These are phyloP conservation scores for Cossypha niveicapilla DNA, from an alignment of 2,797 vertebrate species.

Conservation along the genomic window DNA sequence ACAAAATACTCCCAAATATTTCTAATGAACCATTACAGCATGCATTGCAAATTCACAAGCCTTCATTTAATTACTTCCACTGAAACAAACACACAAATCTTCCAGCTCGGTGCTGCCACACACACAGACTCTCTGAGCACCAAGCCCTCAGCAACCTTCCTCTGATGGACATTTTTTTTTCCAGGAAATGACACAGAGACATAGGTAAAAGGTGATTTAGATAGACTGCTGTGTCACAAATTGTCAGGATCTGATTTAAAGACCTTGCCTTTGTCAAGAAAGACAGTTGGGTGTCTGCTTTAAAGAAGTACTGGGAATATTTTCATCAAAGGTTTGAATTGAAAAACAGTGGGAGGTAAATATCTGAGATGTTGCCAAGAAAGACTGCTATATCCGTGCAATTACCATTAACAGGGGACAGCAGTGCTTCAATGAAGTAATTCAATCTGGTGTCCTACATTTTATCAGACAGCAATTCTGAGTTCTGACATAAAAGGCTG, in stretches of 20 bases:
- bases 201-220: conserved; percentile 88
- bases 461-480: conserved; percentile 80
- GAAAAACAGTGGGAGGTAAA: conserved; percentile 86
- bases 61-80: conserved; percentile 51
- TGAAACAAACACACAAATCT: conserved; percentile 37
- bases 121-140: conserved; percentile 43
- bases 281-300: conserved; percentile 83
- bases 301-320: conserved; percentile 84
- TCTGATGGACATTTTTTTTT: conserved; percentile 81
- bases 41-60: not conserved
- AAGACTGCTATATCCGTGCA: conserved; percentile 76
- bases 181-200: conserved; percentile 84
- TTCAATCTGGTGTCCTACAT: conserved; percentile 85
- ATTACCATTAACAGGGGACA: conserved; percentile 83
- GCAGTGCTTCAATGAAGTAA: conserved; percentile 81
- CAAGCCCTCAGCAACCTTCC: conserved; percentile 68
- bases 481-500: conserved; percentile 75
- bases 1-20: conserved; percentile 30
- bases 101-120: not conserved
- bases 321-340: conserved; percentile 87
- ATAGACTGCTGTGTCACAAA: conserved; percentile 89
- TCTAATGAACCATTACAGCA: not conserved
- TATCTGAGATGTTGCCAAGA: conserved; percentile 80
- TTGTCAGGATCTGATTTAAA: conserved; percentile 91
- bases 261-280: conserved; percentile 84